Conservation (phyloP, 2,113 vertebrate genomes). For the Herpailurus yagouaroundi region DNA sequence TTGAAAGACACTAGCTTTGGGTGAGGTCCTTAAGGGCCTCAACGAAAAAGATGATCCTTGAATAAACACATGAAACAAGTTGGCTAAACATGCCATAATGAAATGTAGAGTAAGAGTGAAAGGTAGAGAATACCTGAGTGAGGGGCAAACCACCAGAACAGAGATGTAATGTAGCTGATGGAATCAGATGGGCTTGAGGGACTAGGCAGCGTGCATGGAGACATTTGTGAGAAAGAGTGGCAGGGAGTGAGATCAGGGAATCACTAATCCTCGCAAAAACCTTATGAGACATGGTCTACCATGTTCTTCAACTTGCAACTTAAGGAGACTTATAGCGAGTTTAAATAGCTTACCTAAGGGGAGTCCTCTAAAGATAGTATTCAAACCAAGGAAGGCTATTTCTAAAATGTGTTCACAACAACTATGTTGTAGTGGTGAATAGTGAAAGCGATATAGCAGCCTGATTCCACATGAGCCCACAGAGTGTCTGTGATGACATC, state of each 20-base stretch:
- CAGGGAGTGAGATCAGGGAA: neutral
- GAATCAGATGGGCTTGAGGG: accelerated
- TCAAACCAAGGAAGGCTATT: neutral
- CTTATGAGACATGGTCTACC: neutral
- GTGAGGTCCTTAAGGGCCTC: neutral
- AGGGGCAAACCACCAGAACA: neutral
- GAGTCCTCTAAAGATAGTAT: neutral
- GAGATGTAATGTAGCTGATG: accelerated
- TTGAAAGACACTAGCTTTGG: neutral
- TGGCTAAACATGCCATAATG: neutral
- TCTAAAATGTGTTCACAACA: neutral
- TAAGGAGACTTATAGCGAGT: neutral
- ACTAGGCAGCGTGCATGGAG: accelerated
- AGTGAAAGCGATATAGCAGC: neutral
- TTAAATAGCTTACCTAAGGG: neutral
- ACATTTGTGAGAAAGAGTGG: neutral
- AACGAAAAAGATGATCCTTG: neutral
- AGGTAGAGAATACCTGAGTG: neutral
- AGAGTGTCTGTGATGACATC: neutral
- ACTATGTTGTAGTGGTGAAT: no score
- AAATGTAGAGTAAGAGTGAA: neutral
- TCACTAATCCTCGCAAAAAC: neutral
- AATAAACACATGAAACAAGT: neutral
- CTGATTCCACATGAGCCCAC: neutral
- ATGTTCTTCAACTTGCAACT: neutral